Base-by-base conservation (phyloP, 2,888 invertebrate species). In the Acleris holmiana region DNA sequence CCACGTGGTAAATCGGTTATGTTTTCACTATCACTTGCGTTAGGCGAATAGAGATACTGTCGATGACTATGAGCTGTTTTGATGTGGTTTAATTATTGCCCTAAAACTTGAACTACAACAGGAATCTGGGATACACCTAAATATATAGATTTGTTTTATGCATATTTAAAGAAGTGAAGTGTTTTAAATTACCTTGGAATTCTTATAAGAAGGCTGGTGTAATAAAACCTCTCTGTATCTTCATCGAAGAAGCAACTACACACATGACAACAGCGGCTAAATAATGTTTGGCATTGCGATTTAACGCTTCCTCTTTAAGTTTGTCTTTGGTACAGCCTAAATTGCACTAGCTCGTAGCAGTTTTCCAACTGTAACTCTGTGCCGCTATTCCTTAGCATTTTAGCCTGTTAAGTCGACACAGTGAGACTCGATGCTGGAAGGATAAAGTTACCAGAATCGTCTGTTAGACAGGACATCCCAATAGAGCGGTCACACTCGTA, bases 391-490 rank as follows among this genome's bases (percentile, higher is more conserved):
- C 67, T 71, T 59, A 59, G 19, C 47, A 57, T 41, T 57, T 53
- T 47, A 50, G 66, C 40, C 50, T 71, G 35, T 35, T 53, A 59
- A 69, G 67, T 67, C 69, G 62, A 68, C 64, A 18, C 54, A 23
- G 46, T 55, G 21, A 21, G 41, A 29, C 56, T 59, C 50, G 17
- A 59, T 64, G 68, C 41, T 53, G 19, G 55, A 40, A 19, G 25
- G 51, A 54, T 46, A 55, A 53, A 50, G 71, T 77, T 76, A 72
- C 68, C 71, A 66, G 65, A 49, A 63, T 61, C 68, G 71, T 68
- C 61, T 67, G 64, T 54, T 64, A 77, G 77, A 86, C 88, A 89
- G 91, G 91, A 92, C 88, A 88, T 89, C 88, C 89, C 90, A 89
- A 89, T 90, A 87, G 88, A 91, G 83, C 71, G 77, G 84, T 77